phyloP scores from a whole-genome alignment of 2,888 invertebrate genomes.

The Drosophila infuscata region DNA sequence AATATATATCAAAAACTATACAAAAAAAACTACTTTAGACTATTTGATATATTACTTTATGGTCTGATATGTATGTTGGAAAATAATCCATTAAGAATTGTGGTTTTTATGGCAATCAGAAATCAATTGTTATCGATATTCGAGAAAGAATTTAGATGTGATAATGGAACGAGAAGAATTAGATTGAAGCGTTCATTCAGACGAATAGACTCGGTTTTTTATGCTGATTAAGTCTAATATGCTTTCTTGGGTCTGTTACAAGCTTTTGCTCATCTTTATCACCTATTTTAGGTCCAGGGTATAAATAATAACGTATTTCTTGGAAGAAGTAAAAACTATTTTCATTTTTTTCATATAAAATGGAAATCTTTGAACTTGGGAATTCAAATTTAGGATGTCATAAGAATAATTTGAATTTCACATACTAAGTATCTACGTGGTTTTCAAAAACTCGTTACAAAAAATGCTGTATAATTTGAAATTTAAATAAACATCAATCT shows the following conservation, averaged over 20 bases:
- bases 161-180: neutral
- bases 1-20: accelerated
- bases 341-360: neutral
- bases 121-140: neutral
- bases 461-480: neutral
- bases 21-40: neutral
- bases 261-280: neutral
- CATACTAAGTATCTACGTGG: neutral
- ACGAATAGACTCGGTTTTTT: neutral
- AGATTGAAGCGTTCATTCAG: neutral
- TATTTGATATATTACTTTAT: neutral
- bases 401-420: neutral
- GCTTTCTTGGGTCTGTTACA: neutral
- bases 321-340: neutral
- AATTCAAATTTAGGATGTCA: neutral
- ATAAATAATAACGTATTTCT: neutral
- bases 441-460: neutral
- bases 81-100: neutral
- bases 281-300: neutral
- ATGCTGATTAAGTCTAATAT: neutral
- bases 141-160: neutral
- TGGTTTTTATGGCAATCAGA: neutral
- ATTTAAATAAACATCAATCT: neutral
- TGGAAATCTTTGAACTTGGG: neutral
- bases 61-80: neutral